These are phyloP conservation scores for Fukomys damarensis DNA, from an alignment of 2,113 vertebrate species.

Conservation along the genomic window DNA sequence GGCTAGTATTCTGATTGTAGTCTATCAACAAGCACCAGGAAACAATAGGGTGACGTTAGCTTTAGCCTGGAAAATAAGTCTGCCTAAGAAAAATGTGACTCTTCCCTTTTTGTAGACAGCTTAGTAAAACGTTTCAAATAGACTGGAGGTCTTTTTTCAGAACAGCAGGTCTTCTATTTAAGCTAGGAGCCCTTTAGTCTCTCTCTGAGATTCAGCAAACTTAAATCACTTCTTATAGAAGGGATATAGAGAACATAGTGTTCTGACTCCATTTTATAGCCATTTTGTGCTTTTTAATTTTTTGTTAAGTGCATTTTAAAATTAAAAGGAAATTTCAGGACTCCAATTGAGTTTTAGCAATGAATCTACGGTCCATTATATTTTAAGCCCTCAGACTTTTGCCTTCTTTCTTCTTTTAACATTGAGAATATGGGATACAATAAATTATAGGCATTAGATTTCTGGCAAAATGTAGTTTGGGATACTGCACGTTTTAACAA, in stretches of 20 bases:
- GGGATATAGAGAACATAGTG: constrained; percentile 17
- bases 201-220: background rate
- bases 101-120: background rate
- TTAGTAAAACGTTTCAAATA: background rate
- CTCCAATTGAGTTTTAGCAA: constrained; percentile 44
- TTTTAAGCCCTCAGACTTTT: constrained; percentile 3
- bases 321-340: constrained; percentile 55
- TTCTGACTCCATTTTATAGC: constrained; percentile 35
- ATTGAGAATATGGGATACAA: constrained; percentile 53
- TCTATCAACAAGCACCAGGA: background rate
- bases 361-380: constrained; percentile 68
- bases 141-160: background rate
- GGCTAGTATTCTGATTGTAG: background rate
- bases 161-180: background rate
- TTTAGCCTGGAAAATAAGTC: background rate
- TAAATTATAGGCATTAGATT: background rate
- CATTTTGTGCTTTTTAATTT: background rate
- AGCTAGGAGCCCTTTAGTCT: background rate
- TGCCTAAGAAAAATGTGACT: background rate
- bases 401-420: constrained; percentile 60
- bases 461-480: constrained; percentile 65
- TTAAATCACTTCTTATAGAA: constrained; percentile 18
- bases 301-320: constrained; percentile 61
- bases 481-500: constrained; percentile 43
- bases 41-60: background rate